A percentile compares a stretch with the other conserved stretches of the same genome.
Evolutionary conservation across 2,888 invertebrate genomes (phyloP).

Genomic region (Cephus pygmeus): DNA sequence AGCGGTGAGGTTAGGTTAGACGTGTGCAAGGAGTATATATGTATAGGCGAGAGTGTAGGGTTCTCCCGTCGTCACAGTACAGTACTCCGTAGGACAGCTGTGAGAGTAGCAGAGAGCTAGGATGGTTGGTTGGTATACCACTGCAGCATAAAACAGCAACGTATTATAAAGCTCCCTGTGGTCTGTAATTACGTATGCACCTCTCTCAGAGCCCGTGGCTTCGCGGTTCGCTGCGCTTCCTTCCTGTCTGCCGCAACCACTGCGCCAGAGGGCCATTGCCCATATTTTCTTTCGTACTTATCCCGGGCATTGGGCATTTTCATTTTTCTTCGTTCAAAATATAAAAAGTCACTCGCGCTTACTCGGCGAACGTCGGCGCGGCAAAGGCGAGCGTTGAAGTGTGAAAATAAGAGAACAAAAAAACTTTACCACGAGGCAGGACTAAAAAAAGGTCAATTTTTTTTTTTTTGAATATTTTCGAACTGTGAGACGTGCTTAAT

Average conservation of each 20-base stretch:
- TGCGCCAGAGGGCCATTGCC: conserved; percentile 20
- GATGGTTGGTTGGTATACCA: conserved; percentile 8
- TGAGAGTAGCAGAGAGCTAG: background rate
- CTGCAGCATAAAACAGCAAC: conserved; percentile 42
- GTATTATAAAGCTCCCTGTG: conserved; percentile 36
- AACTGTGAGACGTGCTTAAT: background rate
- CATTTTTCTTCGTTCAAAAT: background rate
- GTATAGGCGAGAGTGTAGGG: background rate
- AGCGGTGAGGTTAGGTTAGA: background rate
- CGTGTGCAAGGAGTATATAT: background rate
- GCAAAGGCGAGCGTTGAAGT: background rate
- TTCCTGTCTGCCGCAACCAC: conserved; percentile 62
- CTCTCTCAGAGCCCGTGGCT: conserved; percentile 58
- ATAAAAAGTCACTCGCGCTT: background rate
- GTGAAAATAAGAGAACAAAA: background rate
- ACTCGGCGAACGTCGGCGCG: background rate
- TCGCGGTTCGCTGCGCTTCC: conserved; percentile 65
- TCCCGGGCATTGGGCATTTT: background rate
- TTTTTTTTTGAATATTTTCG: too few species aligned
- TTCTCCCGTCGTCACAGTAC: background rate
- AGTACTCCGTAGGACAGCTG: background rate
- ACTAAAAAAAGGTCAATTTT: too few species aligned
- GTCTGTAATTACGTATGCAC: conserved; percentile 62
- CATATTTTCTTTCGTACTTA: background rate
- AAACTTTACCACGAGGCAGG: too few species aligned